These are phyloP conservation scores for Fulica atra DNA, from an alignment of 2,113 vertebrate species.

Conservation along the genomic window DNA sequence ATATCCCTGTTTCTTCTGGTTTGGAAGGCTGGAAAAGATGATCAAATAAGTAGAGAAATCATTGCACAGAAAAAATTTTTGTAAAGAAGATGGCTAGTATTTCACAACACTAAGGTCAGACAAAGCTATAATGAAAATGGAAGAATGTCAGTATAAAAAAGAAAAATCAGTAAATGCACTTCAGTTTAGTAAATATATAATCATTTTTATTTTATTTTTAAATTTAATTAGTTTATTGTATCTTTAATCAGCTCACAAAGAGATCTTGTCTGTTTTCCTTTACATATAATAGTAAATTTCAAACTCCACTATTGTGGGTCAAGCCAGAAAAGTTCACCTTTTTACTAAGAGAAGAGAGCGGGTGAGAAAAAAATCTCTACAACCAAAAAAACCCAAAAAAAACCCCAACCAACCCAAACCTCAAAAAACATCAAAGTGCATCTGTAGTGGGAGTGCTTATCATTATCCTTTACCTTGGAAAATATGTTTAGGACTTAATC, in stretches of 20 bases:
- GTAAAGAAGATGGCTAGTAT: background rate
- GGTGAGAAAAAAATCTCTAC: rapidly evolving
- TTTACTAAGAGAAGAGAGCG: background rate
- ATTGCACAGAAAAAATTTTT: background rate
- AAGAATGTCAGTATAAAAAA: background rate
- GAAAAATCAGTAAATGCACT: background rate
- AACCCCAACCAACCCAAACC: too few relatives aligned
- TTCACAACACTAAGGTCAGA: background rate
- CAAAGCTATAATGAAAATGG: background rate
- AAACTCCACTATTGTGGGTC: background rate
- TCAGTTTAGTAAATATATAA: background rate
- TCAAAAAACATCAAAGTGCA: background rate
- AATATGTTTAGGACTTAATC: background rate
- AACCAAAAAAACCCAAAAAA: background rate
- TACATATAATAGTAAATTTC: background rate
- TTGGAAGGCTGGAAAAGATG: background rate
- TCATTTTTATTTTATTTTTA: background rate
- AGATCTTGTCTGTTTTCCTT: background rate
- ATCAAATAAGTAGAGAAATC: background rate
- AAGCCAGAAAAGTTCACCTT: background rate
- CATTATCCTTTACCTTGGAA: background rate
- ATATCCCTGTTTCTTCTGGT: background rate
- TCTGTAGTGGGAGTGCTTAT: background rate
- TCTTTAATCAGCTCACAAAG: background rate
- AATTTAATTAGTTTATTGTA: background rate